A percentile compares a stretch with the other conserved stretches of the same genome.
phyloP scores from a whole-genome alignment of 2,888 invertebrate species.

The Lasioglossum pauxillum region DNA sequence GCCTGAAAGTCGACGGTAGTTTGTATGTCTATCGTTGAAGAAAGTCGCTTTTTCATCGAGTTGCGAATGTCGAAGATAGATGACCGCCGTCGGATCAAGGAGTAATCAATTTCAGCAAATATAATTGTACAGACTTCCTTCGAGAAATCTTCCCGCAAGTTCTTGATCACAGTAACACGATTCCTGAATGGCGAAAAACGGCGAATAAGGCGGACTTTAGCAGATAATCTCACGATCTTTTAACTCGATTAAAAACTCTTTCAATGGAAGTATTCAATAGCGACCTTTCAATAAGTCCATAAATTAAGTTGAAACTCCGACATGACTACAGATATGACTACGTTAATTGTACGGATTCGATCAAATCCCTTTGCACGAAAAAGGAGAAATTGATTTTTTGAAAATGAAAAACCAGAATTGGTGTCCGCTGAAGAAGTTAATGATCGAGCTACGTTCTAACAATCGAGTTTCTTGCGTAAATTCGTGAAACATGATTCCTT shows the following conservation, averaged over 20 bases:
- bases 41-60: constrained; percentile 10
- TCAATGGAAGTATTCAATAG: neutral
- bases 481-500: neutral
- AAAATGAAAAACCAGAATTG: neutral
- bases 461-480: neutral
- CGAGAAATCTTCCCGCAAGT: neutral
- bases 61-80: constrained; percentile 13
- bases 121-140: neutral
- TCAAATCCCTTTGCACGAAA: too few species aligned
- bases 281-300: neutral
- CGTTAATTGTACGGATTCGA: neutral
- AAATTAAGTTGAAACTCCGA: neutral
- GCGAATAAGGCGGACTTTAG: neutral
- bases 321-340: neutral
- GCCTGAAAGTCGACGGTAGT: neutral
- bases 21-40: constrained; percentile 10
- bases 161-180: neutral
- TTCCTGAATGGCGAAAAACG: neutral
- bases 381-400: neutral
- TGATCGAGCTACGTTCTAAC: neutral
- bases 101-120: constrained; percentile 8
- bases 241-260: neutral
- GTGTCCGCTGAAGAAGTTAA: neutral
- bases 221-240: neutral
- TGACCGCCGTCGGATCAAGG: constrained; percentile 4